Conservation (phyloP, 1,140 invertebrate species). For the Aplysia californica region DNA sequence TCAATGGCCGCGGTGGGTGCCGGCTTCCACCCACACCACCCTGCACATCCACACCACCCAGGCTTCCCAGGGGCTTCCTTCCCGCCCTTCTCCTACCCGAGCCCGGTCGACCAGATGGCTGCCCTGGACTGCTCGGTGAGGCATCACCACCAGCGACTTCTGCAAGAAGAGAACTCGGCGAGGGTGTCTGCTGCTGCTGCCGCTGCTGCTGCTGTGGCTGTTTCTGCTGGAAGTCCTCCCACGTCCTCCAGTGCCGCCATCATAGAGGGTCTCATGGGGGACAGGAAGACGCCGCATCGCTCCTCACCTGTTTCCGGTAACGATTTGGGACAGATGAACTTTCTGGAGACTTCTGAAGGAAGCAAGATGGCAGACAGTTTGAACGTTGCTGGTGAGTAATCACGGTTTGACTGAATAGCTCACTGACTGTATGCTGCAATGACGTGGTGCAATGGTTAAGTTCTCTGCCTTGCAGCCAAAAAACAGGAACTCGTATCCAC, state of each 20-base stretch:
- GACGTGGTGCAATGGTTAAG: no score
- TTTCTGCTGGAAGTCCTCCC: not conserved
- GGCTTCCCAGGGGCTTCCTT: not conserved
- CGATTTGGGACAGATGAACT: no score
- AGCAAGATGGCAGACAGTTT: no score
- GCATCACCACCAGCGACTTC: not conserved
- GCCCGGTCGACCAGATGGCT: conserved; percentile 5
- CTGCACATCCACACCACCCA: not conserved
- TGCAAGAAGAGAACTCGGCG: conserved; percentile 18
- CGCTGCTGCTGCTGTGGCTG: not conserved
- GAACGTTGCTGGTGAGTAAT: no score
- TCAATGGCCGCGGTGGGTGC: conserved; percentile 15
- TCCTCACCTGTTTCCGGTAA: no score
- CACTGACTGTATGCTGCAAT: no score
- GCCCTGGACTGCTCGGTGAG: conserved; percentile 25
- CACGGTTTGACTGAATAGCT: no score
- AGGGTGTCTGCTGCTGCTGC: not conserved
- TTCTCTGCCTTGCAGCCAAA: no score
- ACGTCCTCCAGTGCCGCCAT: not conserved
- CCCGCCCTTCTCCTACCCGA: conserved; percentile 1
- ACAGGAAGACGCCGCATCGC: not conserved
- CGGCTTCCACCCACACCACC: not conserved
- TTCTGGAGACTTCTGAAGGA: no score
- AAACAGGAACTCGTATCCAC: no score
- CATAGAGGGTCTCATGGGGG: not conserved